phyloP scores from a whole-genome alignment of 2,113 vertebrate genomes.

The Apeltes quadracus region DNA sequence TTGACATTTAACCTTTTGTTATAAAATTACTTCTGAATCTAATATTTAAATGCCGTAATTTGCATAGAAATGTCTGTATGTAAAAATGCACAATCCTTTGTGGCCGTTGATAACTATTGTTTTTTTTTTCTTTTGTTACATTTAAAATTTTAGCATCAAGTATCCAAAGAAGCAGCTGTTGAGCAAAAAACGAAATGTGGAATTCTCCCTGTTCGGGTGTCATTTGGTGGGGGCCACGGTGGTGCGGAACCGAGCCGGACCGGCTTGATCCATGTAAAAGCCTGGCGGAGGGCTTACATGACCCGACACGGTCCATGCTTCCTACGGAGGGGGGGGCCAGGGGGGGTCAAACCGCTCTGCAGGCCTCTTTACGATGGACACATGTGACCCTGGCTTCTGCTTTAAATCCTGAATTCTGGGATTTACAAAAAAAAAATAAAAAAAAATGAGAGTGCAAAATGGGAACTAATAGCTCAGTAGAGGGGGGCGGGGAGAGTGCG shows the following conservation, averaged over 20 bases:
- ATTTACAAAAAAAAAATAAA: slow-evolving; percentile 47
- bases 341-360: slow-evolving; percentile 62
- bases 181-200: neutral
- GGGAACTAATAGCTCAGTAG: slow-evolving; percentile 18
- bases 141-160: neutral
- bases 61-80: neutral
- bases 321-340: neutral
- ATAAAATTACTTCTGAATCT: too few relatives aligned
- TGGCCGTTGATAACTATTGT: neutral
- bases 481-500: neutral
- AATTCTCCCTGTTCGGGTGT: slow-evolving; percentile 25
- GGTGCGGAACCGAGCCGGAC: slow-evolving; percentile 60
- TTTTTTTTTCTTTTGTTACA: neutral
- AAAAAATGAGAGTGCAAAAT: slow-evolving; percentile 37
- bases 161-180: neutral
- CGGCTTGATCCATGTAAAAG: slow-evolving; percentile 63
- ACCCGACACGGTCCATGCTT: slow-evolving; percentile 71
- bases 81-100: neutral
- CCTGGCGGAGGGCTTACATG: slow-evolving; percentile 65
- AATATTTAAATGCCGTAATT: neutral
- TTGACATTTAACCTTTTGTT: too few relatives aligned
- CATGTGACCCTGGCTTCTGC: slow-evolving; percentile 65
- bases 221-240: slow-evolving; percentile 16
- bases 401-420: slow-evolving; percentile 53
- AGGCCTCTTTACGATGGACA: slow-evolving; percentile 48